These are phyloP conservation scores for Endotricha flammealis DNA, from an alignment of 2,888 invertebrate genomes.

Conservation along the genomic window DNA sequence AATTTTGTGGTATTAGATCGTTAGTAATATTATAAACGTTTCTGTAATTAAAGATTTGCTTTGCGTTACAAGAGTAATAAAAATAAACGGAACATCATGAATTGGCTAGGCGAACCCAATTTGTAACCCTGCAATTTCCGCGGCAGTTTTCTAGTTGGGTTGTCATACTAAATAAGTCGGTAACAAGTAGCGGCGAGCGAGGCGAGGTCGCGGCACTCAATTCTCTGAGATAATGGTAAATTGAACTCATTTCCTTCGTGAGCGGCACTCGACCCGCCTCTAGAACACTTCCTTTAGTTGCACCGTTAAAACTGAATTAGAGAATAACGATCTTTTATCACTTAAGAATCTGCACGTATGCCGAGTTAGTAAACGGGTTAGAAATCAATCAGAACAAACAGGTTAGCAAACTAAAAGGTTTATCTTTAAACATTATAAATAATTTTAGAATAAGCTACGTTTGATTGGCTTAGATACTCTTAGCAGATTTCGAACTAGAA, in stretches of 20 bases:
- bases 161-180: conserved; percentile 48
- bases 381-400: too few species aligned
- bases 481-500: too few species aligned
- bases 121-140: conserved; percentile 44
- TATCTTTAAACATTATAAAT: too few species aligned
- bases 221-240: conserved; percentile 63
- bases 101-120: conserved; percentile 37
- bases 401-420: too few species aligned
- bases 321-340: conserved; percentile 33
- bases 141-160: conserved; percentile 47
- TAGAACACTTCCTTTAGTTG: conserved; percentile 45
- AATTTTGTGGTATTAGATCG: too few species aligned
- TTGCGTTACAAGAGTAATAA: conserved; percentile 15
- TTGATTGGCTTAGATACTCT: too few species aligned
- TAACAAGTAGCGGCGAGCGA: conserved; percentile 40
- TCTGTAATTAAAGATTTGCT: too few species aligned
- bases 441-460: too few species aligned
- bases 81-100: conserved; percentile 29
- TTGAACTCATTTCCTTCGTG: conserved; percentile 65
- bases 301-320: conserved; percentile 49
- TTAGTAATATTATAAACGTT: too few species aligned
- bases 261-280: conserved; percentile 33
- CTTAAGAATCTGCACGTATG: not conserved
- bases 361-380: too few species aligned
- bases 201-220: conserved; percentile 44